A percentile compares a stretch with the other conserved stretches of the same genome.
phyloP scores from a whole-genome alignment of 2,113 vertebrate genomes.

The Notarius quadriscutis region DNA sequence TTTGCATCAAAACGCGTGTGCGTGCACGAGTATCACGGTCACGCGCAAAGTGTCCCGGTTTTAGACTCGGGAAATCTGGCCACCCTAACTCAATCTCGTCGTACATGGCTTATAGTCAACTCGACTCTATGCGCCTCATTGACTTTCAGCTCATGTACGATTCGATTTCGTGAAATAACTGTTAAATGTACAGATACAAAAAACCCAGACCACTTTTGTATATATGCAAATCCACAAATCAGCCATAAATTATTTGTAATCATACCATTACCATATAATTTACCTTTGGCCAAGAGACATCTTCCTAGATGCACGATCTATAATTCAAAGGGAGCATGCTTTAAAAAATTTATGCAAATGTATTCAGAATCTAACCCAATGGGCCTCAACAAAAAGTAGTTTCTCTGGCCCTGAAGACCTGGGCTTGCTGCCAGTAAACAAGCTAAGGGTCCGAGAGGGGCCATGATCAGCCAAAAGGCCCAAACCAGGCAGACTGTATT shows the following conservation, averaged over 20 bases:
- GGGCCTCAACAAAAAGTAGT: slow-evolving; percentile 6
- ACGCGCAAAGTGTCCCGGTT: too few species aligned
- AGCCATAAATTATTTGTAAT: slow-evolving; percentile 14
- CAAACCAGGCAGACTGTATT: background rate
- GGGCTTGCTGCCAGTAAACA: slow-evolving; percentile 28
- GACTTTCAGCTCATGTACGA: too few species aligned
- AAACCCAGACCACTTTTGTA: background rate
- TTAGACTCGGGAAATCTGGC: too few species aligned
- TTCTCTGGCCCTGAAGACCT: slow-evolving; percentile 31
- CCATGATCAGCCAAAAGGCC: slow-evolving; percentile 6
- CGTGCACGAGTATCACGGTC: too few species aligned
- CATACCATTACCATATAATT: slow-evolving; percentile 19
- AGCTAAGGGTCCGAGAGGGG: background rate
- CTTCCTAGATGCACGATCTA: background rate
- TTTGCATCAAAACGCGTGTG: too few species aligned
- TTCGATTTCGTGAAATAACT: too few species aligned
- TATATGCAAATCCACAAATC: background rate
- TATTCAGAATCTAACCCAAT: slow-evolving; percentile 26
- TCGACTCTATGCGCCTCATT: too few species aligned
- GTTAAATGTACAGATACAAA: background rate
- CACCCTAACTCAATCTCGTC: too few species aligned
- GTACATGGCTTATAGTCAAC: too few species aligned
- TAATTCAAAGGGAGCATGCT: slow-evolving; percentile 6
- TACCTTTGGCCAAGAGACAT: slow-evolving; percentile 10
- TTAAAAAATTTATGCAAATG: slow-evolving; percentile 17